phyloP scores from a whole-genome alignment of 35 echinoderm and acorn worm species.

The Strongylocentrotus purpuratus region DNA sequence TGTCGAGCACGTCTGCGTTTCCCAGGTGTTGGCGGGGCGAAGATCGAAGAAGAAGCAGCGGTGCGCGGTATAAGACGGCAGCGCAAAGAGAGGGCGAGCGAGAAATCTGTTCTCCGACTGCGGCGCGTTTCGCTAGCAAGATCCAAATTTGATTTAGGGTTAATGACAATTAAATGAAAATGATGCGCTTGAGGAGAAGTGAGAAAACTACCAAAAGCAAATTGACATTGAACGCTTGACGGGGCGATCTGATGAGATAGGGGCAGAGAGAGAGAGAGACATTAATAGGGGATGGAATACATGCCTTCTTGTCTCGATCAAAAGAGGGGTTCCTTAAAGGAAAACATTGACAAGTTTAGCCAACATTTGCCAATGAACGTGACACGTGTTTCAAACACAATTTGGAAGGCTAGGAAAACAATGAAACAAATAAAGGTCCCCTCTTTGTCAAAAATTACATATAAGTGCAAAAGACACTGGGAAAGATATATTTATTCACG shows the following conservation, averaged over 20 bases:
- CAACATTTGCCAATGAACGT: not conserved
- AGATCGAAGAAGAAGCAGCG: not conserved
- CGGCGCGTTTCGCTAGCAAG: not conserved
- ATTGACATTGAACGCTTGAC: not conserved
- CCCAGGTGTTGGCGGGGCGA: slow-evolving; percentile 10
- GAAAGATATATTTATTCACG: slow-evolving; percentile 20
- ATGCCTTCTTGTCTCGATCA: not conserved
- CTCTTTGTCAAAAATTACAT: slow-evolving; percentile 6
- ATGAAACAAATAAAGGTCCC: slow-evolving; percentile 10
- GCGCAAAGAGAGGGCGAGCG: no score
- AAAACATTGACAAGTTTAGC: slow-evolving; percentile 4
- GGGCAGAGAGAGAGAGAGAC: not conserved
- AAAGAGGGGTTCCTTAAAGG: not conserved
- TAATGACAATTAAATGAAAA: not conserved
- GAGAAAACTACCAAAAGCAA: not conserved
- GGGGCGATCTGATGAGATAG: not conserved
- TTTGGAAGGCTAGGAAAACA: not conserved
- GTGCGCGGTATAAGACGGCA: not conserved
- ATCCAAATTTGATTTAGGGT: not conserved
- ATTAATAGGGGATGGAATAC: not conserved
- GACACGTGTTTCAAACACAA: not conserved
- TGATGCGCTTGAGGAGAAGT: not conserved
- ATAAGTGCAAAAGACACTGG: not conserved
- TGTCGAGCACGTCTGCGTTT: not conserved
- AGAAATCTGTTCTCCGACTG: not conserved